Conservation (phyloP, 2,797 vertebrate species). For the Podarcis lilfordi region DNA sequence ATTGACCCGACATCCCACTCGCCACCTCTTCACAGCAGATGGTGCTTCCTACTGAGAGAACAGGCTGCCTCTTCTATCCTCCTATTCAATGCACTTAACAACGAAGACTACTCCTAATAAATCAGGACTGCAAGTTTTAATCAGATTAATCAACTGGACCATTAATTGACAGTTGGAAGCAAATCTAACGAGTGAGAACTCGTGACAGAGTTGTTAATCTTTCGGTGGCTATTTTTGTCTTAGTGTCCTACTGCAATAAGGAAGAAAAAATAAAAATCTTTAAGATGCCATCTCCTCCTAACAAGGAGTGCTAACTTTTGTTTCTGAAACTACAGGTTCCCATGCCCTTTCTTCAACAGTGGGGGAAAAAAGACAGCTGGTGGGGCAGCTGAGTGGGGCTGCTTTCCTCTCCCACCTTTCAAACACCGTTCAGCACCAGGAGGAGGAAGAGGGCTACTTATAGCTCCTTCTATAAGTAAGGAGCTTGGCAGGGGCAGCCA, state of each 20-base stretch:
- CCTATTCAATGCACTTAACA: background rate
- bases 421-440: too few species aligned
- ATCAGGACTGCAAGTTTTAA: background rate
- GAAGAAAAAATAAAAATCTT: background rate
- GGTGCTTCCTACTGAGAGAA: background rate
- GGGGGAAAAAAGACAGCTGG: background rate
- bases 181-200: background rate
- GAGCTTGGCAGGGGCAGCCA: too few species aligned
- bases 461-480: too few species aligned
- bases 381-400: too few species aligned
- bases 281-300: background rate
- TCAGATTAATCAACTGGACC: background rate
- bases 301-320: background rate
- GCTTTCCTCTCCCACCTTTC: too few species aligned
- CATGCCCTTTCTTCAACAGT: background rate
- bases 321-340: background rate
- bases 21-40: background rate
- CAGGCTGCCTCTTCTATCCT: background rate
- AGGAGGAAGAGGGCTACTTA: too few species aligned
- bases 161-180: background rate
- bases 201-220: background rate
- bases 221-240: background rate
- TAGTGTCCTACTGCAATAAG: background rate
- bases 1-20: background rate
- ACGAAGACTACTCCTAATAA: background rate